These are phyloP conservation scores for Chrysoperla carnea DNA, from an alignment of 1,140 invertebrate genomes.

Conservation along the genomic window DNA sequence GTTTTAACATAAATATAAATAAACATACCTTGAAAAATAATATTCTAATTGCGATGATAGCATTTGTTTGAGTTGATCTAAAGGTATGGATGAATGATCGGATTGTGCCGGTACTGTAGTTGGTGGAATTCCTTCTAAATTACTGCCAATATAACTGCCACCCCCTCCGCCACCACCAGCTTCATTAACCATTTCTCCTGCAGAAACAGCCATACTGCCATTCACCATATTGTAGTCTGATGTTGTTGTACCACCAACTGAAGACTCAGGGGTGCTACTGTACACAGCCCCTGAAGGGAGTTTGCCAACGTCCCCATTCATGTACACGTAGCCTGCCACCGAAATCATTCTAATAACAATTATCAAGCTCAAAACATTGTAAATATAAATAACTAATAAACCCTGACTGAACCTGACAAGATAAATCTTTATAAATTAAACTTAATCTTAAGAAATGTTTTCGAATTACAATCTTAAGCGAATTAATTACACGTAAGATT, in stretches of 20 bases:
- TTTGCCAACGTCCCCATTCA: conserved; percentile 61
- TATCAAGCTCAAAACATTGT: not conserved
- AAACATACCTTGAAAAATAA: conserved; percentile 64
- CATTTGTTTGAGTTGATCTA: conserved; percentile 61
- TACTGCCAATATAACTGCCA: conserved; percentile 10
- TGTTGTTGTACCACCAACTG: conserved; percentile 6
- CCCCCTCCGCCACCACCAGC: not conserved
- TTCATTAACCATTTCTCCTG: not conserved
- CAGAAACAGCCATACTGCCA: not conserved
- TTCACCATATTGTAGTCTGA: conserved; percentile 12
- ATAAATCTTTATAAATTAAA: too few relatives aligned
- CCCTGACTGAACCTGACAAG: too few relatives aligned
- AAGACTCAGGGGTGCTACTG: conserved; percentile 20
- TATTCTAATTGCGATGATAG: conserved; percentile 74
- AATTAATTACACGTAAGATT: too few relatives aligned
- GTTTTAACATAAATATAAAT: too few relatives aligned
- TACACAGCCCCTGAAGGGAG: conserved; percentile 44
- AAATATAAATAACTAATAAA: not conserved
- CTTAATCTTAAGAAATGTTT: too few relatives aligned
- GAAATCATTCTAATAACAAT: conserved; percentile 4
- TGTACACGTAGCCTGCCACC: conserved; percentile 47
- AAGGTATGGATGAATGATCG: conserved; percentile 26
- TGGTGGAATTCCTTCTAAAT: conserved; percentile 6
- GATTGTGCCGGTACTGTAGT: conserved; percentile 10
- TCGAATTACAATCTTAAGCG: too few relatives aligned